Evolutionary conservation across 2,797 vertebrate species (phyloP), one percentile per base, ranked within the genome.

Genomic region (Danionella dracula): DNA sequence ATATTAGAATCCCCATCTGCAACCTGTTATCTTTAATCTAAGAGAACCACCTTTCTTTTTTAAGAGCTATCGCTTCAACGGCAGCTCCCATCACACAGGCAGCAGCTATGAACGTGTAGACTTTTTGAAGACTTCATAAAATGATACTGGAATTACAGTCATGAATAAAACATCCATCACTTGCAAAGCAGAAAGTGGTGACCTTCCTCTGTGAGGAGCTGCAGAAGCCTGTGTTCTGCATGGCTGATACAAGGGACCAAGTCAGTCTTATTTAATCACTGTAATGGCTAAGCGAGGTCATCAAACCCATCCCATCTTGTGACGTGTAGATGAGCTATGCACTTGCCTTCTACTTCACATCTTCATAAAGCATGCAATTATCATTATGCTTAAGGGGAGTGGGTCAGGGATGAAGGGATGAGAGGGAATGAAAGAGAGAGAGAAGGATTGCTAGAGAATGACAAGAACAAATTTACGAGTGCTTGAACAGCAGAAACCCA

Each of bases 331-430:
- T 81, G 83, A 85, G 77, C 78, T 80, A 77, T 73, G 75, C 61
- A 57, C 70, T 76, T 29, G 75, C 81, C 79, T 55, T 69, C 1
- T 57, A 71, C 64, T 75, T 79, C 66, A 63, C 37, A 45, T 23
- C 21, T 32, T 80, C 77, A 78, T 82, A 85, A 85, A 85, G 73
- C 71, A 78, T 78, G 79, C 80, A 74, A 83, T 84, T 82, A 80
- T 72, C 70, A 55, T 70, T 55, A 70, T 63, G 35, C 68, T 41
- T 61, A 23, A 41, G 46, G 37, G 29, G 38, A 51, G 54, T 17
- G 38, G 57, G 58, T 10, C 21, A 61, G 29, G 5, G 15, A 20
- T 68, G 69, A 20, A 32, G 31, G 6, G 11, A 65, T 68, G 64
- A 66, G 67, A 65, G 37, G 71, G 78, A 77, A 72, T 74, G 65